These are phyloP conservation scores for Heterotilapia buettikoferi DNA, from an alignment of 2,113 vertebrate genomes.

Conservation along the genomic window DNA sequence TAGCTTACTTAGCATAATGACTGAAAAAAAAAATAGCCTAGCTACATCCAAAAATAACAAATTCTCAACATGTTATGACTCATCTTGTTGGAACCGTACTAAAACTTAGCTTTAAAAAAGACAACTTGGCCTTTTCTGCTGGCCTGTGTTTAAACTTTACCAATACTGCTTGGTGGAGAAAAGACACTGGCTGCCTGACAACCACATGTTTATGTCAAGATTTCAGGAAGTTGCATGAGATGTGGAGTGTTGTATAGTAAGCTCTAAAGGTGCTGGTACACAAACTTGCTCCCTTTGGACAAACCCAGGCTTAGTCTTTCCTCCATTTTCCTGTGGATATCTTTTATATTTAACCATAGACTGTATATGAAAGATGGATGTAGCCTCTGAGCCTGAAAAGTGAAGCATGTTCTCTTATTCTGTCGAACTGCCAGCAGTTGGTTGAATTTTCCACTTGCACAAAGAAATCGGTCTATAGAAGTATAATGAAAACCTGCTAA, in stretches of 20 bases:
- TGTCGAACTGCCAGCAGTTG: not conserved
- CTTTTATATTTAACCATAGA: not conserved
- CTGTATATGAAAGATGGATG: not conserved
- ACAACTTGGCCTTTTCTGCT: not conserved
- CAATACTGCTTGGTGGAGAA: not conserved
- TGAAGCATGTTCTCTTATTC: not conserved
- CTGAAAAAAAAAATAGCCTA: not conserved
- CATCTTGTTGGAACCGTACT: not conserved
- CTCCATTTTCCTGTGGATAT: not conserved
- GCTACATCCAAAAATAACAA: not conserved
- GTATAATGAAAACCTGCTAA: not conserved
- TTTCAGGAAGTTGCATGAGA: not conserved
- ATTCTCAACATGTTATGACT: not conserved
- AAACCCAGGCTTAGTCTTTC: not conserved
- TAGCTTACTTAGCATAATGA: not conserved
- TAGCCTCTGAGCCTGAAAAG: not conserved
- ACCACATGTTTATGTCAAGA: not conserved
- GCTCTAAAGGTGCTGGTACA: not conserved
- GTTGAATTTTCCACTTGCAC: not conserved
- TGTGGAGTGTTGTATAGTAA: not conserved
- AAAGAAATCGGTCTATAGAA: not conserved
- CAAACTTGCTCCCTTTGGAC: not conserved
- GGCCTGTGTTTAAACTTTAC: not conserved
- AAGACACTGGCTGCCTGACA: not conserved
- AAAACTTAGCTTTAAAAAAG: not conserved